Evolutionary conservation across 1,140 invertebrate species (phyloP), one percentile per base, ranked within the genome.

Genomic region (Trypoxylus dichotomus): DNA sequence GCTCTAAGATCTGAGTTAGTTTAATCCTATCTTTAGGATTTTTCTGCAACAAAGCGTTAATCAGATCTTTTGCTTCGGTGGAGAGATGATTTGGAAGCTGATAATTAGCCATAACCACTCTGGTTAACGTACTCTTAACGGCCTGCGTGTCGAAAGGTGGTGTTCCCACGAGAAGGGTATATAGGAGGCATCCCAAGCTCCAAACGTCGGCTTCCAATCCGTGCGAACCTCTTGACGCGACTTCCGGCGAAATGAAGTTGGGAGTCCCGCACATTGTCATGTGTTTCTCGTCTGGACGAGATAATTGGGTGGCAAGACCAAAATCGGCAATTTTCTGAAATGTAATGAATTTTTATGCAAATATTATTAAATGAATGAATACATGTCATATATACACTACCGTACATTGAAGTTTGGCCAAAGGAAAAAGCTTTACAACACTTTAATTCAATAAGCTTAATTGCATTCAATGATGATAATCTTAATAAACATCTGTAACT

Each of bases 251-350:
- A 81, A 99, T 99, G 86, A 97, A 99, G 87, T 99, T 99, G 43
- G 98, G 97, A 47, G 98, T 99, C 47, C 97, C 98, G 89, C 97
- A 99, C 95, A 98, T 96, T 7, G 97, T 98, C 83, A 95, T 91
- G 87, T 98, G 96, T 85, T 96, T 96, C 84, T 98, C 96, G 88
- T 97, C 94, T 6, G 94, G 93, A 8, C 91, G 89, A 78, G 90
- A 90, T n/a, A 98, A 87, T 83, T 97, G 94, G 6, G 96, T 98
- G 3, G 97, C 97, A 81, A 98, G 88, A 73, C 97, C 97, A 91
- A 99, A 98, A 89, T 99, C 97, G 76, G 95, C 95, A 79, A 99
- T 98, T 94, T 98, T 98, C 92, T 91, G 77, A n/a, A n/a, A n/a
- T n/a, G n/a, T n/a, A n/a, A n/a, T n/a, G n/a, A n/a, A n/a, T n/a